Conservation (phyloP, 1,140 invertebrate genomes). For the Pogonus chalceus region DNA sequence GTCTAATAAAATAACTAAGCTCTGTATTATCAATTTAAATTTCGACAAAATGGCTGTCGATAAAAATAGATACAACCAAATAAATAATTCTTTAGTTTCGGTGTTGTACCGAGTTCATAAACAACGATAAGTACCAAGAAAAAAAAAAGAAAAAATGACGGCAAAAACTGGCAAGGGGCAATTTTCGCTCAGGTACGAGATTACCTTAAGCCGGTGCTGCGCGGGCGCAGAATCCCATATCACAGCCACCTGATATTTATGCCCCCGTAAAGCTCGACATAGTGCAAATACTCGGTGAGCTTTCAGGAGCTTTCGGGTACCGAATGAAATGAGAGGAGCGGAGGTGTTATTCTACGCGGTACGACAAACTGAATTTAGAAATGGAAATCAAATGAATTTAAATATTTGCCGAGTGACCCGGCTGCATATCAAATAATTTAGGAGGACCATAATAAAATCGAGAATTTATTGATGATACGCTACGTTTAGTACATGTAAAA, state of each 20-base stretch:
- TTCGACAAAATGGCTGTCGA: too few species aligned
- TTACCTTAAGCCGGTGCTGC: neutral
- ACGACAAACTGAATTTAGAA: slow-evolving; percentile 2
- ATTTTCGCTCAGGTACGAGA: slow-evolving; percentile 4
- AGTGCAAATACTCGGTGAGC: neutral
- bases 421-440: neutral
- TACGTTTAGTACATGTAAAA: too few species aligned
- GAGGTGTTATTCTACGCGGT: neutral
- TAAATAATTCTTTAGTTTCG: too few species aligned
- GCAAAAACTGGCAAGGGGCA: neutral
- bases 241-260: slow-evolving; percentile 5
- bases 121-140: neutral
- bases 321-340: neutral
- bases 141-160: neutral
- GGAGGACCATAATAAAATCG: neutral
- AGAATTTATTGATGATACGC: neutral
- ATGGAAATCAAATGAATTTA: slow-evolving; percentile 5
- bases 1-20: too few species aligned
- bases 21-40: too few species aligned
- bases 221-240: neutral
- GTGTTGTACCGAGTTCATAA: neutral
- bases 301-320: neutral
- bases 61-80: too few species aligned
- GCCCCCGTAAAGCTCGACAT: slow-evolving; percentile 1
- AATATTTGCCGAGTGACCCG: neutral